Conservation (phyloP, 2,888 invertebrate species). For the Sycophila texana region DNA sequence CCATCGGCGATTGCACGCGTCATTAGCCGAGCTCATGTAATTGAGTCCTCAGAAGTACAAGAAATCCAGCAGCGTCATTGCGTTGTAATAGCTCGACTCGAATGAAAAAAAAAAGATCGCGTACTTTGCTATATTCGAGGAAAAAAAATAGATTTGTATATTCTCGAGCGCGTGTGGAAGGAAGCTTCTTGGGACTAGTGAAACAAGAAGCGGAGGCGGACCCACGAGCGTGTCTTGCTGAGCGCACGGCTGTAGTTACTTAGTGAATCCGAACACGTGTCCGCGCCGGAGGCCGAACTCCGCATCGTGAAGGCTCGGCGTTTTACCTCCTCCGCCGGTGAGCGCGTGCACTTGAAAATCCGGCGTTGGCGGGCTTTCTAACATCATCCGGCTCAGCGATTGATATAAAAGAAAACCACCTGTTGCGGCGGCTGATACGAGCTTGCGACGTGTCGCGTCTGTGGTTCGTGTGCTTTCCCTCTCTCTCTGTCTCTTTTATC, state of each 20-base stretch:
- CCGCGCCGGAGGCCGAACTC: conserved; percentile 1
- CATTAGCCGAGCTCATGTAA: too few species aligned
- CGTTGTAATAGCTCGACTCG: background rate
- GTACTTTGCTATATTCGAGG: too few species aligned
- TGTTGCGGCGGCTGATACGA: conserved; percentile 65
- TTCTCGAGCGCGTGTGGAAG: too few species aligned
- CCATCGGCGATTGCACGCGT: background rate
- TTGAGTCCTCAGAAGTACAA: too few species aligned
- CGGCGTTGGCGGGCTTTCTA: background rate
- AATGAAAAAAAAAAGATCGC: background rate
- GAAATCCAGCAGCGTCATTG: too few species aligned
- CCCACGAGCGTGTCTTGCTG: background rate
- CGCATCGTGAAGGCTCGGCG: background rate
- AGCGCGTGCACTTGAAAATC: background rate
- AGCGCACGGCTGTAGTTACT: background rate
- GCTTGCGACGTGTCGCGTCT: conserved; percentile 40
- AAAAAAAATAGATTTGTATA: too few species aligned
- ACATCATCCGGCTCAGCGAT: conserved; percentile 33
- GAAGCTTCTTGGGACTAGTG: too few species aligned
- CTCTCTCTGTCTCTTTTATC: background rate
- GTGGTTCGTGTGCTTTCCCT: background rate
- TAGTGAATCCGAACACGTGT: conserved; percentile 31
- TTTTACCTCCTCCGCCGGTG: background rate
- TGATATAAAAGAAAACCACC: conserved; percentile 70
- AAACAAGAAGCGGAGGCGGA: conserved; percentile 4